Evolutionary conservation across 1,140 invertebrate genomes (phyloP).

Genomic region (Epicauta chinensis): DNA sequence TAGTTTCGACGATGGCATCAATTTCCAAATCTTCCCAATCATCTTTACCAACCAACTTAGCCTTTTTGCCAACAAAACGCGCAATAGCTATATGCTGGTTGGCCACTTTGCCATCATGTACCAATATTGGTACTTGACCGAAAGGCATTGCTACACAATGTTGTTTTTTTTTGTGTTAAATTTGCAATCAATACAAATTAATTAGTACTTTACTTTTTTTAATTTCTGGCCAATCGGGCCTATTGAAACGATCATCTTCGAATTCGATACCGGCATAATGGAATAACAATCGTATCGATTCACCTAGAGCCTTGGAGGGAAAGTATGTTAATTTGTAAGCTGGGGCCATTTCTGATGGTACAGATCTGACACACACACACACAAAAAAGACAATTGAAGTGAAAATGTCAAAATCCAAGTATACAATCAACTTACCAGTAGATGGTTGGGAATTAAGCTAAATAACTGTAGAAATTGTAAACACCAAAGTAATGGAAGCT

Average conservation of each 20-base stretch:
- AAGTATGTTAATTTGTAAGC: slow-evolving; percentile 62
- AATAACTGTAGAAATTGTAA: too few relatives aligned
- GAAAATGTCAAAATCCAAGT: too few relatives aligned
- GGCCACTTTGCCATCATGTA: slow-evolving; percentile 59
- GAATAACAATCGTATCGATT: slow-evolving; percentile 66
- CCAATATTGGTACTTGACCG: slow-evolving; percentile 65
- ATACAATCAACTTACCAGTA: too few relatives aligned
- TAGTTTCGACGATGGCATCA: slow-evolving; percentile 55
- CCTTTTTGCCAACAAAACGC: slow-evolving; percentile 61
- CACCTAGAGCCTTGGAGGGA: slow-evolving; percentile 59
- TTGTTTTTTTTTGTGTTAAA: too few relatives aligned
- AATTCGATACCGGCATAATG: slow-evolving; percentile 62
- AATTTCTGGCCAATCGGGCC: too few relatives aligned
- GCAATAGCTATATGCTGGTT: slow-evolving; percentile 63
- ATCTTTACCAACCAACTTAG: slow-evolving; percentile 54
- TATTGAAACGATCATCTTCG: too few relatives aligned
- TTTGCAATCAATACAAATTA: too few relatives aligned
- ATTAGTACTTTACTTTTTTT: too few relatives aligned
- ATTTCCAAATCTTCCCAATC: slow-evolving; percentile 59
- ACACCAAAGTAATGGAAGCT: too few relatives aligned
- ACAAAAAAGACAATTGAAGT: too few relatives aligned
- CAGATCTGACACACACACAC: too few relatives aligned
- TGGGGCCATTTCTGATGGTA: slow-evolving; percentile 30
- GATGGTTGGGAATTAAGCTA: too few relatives aligned
- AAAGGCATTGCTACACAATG: slow-evolving; percentile 55